A percentile compares a stretch with the other conserved stretches of the same genome.
Evolutionary conservation across 2,113 vertebrate genomes (phyloP).

Genomic region (Anolis sagrei): DNA sequence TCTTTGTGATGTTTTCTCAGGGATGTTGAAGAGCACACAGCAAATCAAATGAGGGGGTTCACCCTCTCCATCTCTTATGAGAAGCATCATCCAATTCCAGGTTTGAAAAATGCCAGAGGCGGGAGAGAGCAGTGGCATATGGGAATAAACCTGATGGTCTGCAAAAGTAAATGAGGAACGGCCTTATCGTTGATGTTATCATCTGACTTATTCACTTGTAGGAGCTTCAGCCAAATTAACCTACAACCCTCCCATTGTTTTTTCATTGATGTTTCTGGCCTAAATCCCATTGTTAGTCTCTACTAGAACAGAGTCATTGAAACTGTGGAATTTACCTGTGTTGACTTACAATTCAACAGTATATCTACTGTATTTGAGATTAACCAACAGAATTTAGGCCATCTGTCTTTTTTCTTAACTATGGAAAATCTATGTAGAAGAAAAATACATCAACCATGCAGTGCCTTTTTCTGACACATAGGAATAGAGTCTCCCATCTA

Average conservation of each 20-base stretch:
- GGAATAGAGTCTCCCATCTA: not conserved
- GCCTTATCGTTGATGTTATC: not conserved
- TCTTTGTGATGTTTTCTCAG: not conserved
- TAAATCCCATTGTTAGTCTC: no score
- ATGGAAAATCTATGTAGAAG: not conserved
- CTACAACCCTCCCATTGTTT: not conserved
- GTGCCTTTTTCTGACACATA: not conserved
- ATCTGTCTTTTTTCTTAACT: not conserved
- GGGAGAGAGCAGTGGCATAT: not conserved
- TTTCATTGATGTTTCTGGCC: not conserved
- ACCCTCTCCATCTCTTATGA: no score
- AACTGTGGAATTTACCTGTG: no score
- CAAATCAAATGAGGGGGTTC: not conserved
- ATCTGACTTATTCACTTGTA: not conserved
- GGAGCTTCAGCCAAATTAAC: not conserved
- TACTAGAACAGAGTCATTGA: no score
- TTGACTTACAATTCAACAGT: no score
- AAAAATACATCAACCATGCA: not conserved
- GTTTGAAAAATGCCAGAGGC: not conserved
- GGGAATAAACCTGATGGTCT: not conserved
- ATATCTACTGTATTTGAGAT: no score
- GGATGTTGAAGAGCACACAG: not conserved
- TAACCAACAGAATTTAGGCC: no score
- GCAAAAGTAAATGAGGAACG: not conserved
- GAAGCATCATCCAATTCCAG: not conserved